Conservation (phyloP, 2,797 vertebrate genomes). For the Taeniopygia guttata region DNA sequence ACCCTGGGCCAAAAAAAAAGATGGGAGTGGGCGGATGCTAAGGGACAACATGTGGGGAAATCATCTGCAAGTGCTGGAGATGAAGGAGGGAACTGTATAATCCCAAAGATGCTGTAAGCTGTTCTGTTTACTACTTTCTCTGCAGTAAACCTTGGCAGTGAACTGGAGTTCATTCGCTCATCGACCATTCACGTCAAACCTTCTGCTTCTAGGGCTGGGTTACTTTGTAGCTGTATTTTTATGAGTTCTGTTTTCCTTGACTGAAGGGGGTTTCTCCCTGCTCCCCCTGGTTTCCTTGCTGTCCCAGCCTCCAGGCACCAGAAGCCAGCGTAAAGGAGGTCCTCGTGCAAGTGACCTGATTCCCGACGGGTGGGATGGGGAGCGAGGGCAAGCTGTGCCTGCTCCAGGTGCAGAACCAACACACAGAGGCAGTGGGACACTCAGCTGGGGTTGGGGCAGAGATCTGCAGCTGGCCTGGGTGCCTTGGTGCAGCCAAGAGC, state of each 20-base stretch:
- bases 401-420: background rate
- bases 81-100: background rate
- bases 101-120: background rate
- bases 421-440: background rate
- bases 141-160: background rate
- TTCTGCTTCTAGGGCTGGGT: background rate
- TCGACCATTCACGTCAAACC: fast-evolving
- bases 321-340: background rate
- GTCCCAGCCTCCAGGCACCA: background rate
- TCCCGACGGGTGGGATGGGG: fast-evolving
- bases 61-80: background rate
- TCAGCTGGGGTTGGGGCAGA: background rate
- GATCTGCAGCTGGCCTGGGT: background rate
- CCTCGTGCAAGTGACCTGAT: fast-evolving
- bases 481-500: background rate
- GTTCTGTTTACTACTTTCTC: background rate
- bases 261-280: fast-evolving
- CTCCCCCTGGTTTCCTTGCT: background rate
- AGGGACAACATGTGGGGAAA: background rate
- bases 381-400: background rate
- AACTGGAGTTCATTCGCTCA: background rate
- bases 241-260: background rate
- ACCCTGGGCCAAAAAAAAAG: background rate
- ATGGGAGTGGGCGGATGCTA: background rate
- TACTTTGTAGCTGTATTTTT: background rate